Evolutionary conservation across 2,888 invertebrate genomes (phyloP).

Genomic region (Chymomyza procnemis): DNA sequence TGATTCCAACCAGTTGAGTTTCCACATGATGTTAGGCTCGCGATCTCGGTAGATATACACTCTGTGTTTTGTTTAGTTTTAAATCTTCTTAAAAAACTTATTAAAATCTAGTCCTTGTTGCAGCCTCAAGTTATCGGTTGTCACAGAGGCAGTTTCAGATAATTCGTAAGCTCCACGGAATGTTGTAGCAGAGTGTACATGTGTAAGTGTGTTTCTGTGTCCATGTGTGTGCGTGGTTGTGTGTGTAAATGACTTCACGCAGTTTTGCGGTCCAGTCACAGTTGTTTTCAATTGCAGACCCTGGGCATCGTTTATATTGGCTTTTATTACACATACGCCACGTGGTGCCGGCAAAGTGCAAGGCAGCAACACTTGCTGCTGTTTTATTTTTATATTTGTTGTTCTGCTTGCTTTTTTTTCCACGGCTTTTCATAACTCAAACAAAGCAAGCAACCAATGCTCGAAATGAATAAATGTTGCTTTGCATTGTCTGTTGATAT

Average conservation of each 20-base stretch:
- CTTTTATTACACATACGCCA: constrained; percentile 20
- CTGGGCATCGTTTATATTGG: constrained; percentile 6
- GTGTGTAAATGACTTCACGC: background rate
- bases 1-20: too few species aligned
- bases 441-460: background rate
- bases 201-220: background rate
- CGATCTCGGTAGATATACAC: too few species aligned
- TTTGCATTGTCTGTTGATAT: constrained; percentile 15
- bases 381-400: constrained; percentile 2
- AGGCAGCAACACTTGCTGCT: constrained; percentile 10
- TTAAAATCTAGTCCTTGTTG: too few species aligned
- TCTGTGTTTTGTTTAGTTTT: too few species aligned
- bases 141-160: too few species aligned
- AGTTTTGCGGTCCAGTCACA: constrained; percentile 1
- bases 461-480: background rate
- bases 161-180: too few species aligned
- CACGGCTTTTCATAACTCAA: background rate
- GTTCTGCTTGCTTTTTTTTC: constrained; percentile 16
- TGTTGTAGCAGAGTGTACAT: constrained; percentile 4
- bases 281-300: constrained; percentile 30
- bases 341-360: constrained; percentile 19
- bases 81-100: too few species aligned
- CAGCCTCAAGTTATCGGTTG: too few species aligned
- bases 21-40: too few species aligned
- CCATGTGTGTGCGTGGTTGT: background rate